phyloP scores from a whole-genome alignment of 2,113 vertebrate genomes.

The Excalfactoria chinensis region DNA sequence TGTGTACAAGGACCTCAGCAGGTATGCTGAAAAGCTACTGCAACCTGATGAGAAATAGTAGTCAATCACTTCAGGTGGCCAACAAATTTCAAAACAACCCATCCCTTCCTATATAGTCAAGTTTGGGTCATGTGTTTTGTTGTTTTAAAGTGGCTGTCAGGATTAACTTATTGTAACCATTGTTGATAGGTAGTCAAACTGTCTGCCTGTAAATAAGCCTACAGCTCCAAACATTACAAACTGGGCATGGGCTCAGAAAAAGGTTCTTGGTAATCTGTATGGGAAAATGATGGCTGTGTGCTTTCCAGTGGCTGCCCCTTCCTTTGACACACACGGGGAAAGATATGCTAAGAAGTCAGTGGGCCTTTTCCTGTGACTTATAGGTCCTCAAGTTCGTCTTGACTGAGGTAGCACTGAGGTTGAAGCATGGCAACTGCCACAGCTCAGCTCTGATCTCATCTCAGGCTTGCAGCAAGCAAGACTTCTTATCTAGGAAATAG shows the following conservation, averaged over 20 bases:
- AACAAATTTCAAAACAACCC: not conserved
- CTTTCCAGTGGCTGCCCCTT: not conserved
- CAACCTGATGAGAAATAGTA: not conserved
- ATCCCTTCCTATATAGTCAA: not conserved
- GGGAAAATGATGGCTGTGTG: not conserved
- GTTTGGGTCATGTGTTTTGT: not conserved
- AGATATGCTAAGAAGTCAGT: not conserved
- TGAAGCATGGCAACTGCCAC: not conserved
- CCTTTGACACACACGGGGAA: not conserved
- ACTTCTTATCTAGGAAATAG: not conserved
- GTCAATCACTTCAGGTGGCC: not conserved
- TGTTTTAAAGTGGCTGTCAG: not conserved
- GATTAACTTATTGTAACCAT: not conserved
- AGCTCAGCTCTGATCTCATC: rapidly evolving
- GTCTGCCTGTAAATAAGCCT: not conserved
- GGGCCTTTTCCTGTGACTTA: not conserved
- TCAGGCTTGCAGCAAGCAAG: not conserved
- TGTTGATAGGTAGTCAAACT: not conserved
- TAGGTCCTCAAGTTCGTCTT: not conserved
- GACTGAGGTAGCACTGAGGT: not conserved
- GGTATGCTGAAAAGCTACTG: not conserved
- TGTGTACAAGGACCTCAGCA: not conserved
- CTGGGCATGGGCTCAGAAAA: not conserved
- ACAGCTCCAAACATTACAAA: not conserved
- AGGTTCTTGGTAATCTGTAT: not conserved